Evolutionary conservation across 1,140 invertebrate genomes (phyloP), one percentile per base, ranked within the genome.

Genomic region (Drosophila micromelanica): DNA sequence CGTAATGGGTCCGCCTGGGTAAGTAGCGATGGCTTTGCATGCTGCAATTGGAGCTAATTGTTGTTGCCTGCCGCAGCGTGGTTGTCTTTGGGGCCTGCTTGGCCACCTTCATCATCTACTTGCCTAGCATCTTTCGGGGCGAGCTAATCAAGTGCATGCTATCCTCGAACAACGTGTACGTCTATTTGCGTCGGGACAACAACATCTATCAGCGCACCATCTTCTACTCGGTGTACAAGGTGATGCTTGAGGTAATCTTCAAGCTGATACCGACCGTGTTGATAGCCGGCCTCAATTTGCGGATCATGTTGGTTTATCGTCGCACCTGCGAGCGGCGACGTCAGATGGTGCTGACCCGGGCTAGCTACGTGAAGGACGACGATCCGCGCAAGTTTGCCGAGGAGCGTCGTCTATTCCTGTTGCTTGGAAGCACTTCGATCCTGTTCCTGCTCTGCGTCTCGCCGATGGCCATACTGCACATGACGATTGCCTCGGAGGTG

Each of bases 371-470:
- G 13, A 92, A 93, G 30, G 94, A 94, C 35, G 94, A 95, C 32
- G 95, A 95, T 90, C 93, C 93, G 0, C 90, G 94, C 11, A 95
- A 95, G 74, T 95, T 95, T 78, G 95, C 95, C 1, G 96, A 96
- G 87, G 96, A 96, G 80, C 93, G 94, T 43, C 92, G 96, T 3
- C 92, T 96, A 0, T 94, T 96, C 43, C 90, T 96, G 17, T 93
- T 96, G 5, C 90, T 96, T 2, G 95, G 95, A 37, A 96, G 94
- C 52, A 96, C 96, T 3, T 96, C 95, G 42, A 94, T 96, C 17
- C 85, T 96, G 15, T 96, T 96, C 89, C 93, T 96, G 17, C 93
- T 96, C 12, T 96, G 96, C 89, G 95, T 96, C 52, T 96, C 95
- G 13, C 96, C 96, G 0, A 96, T 96, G 94, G 95, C 95, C 27